A percentile compares a stretch with the other conserved stretches of the same genome.
phyloP scores from a whole-genome alignment of 2,113 vertebrate species.

The Thinocorus orbignyianus region DNA sequence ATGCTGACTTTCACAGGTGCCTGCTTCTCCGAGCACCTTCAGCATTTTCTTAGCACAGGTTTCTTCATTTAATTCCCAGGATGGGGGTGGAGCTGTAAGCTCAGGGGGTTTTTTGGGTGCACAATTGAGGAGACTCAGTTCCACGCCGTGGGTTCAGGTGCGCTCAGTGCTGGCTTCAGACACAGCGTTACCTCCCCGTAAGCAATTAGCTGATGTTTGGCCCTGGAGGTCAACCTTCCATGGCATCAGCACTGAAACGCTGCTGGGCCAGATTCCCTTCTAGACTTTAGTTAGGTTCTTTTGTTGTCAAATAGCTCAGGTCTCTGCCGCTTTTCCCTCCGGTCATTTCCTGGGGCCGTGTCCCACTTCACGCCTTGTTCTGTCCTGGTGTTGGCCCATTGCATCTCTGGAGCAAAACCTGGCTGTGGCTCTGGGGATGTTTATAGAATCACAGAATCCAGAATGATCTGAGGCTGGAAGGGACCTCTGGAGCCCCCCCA shows the following conservation, averaged over 20 bases:
- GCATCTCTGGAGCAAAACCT: neutral
- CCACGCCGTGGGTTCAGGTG: neutral
- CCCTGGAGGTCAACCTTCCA: neutral
- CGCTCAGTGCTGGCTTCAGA: neutral
- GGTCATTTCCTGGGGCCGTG: neutral
- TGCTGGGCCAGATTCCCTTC: neutral
- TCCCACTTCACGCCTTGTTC: neutral
- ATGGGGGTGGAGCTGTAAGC: neutral
- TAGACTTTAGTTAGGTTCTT: neutral
- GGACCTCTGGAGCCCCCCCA: no score
- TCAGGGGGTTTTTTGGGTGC: neutral
- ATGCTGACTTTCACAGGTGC: no score
- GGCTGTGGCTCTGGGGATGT: neutral
- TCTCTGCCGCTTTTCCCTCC: neutral
- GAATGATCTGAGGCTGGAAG: no score
- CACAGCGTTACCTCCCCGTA: accelerated
- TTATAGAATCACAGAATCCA: no score
- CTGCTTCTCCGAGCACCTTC: neutral
- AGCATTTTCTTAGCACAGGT: accelerated
- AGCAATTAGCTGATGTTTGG: accelerated
- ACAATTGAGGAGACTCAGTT: accelerated
- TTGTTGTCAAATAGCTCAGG: neutral
- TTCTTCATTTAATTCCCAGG: neutral
- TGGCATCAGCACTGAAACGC: neutral
- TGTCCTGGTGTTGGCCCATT: neutral